phyloP scores from a whole-genome alignment of 2,888 invertebrate genomes.

The Drosophila eohydei region DNA sequence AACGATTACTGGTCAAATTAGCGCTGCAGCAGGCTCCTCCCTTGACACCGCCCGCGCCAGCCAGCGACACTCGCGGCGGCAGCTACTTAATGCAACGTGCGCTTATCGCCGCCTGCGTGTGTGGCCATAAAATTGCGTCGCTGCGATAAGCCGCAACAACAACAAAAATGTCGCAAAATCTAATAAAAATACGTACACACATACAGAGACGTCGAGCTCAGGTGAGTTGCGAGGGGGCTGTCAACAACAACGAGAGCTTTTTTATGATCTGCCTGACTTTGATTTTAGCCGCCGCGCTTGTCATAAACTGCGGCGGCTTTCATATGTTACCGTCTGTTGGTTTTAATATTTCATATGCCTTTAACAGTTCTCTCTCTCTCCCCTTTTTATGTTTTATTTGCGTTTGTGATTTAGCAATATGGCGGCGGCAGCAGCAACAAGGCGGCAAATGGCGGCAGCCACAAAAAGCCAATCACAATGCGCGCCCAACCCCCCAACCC shows the following conservation, averaged over 20 bases:
- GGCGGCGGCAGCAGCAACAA: constrained; percentile 41
- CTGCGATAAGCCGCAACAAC: constrained; percentile 55
- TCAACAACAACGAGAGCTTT: constrained; percentile 38
- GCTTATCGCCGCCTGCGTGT: constrained; percentile 29
- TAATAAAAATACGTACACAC: constrained; percentile 30
- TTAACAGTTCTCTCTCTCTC: constrained; percentile 31
- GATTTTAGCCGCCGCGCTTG: constrained; percentile 78
- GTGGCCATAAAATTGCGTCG: constrained; percentile 60
- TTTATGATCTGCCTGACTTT: constrained; percentile 71
- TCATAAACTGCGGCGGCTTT: constrained; percentile 72
- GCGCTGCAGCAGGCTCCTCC: constrained; percentile 58
- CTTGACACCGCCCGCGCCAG: constrained; percentile 22
- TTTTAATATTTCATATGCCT: constrained; percentile 69
- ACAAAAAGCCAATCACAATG: constrained; percentile 70
- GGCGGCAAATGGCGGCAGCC: constrained; percentile 62
- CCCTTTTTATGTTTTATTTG: constrained; percentile 71
- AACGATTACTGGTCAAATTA: constrained; percentile 75
- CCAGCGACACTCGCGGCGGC: constrained; percentile 2
- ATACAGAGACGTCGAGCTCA: not conserved
- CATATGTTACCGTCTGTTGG: constrained; percentile 77
- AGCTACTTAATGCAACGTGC: constrained; percentile 36
- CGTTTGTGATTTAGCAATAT: constrained; percentile 77
- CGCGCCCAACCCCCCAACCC: constrained; percentile 18
- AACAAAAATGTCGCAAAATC: constrained; percentile 74
- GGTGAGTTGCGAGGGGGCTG: not conserved